Conservation (phyloP, 2,113 vertebrate species). For the Fukomys damarensis region DNA sequence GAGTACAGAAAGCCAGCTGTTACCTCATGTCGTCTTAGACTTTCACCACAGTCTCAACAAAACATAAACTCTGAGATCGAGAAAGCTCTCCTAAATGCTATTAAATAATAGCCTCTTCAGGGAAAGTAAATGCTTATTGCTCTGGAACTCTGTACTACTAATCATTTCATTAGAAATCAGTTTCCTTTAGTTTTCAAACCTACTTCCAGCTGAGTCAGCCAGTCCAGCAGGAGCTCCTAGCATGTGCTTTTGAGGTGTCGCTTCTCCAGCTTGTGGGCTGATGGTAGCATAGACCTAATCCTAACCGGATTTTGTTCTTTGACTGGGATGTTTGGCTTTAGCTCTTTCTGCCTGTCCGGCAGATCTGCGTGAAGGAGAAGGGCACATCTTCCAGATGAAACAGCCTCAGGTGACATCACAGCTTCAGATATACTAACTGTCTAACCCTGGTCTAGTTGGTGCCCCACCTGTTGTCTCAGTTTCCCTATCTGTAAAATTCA, state of each 20-base stretch:
- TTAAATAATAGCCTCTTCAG: not conserved
- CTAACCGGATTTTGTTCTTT: not conserved
- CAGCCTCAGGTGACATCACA: not conserved
- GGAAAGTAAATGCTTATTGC: not conserved
- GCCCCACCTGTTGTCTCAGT: not conserved
- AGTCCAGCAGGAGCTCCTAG: not conserved
- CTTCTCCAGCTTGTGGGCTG: not conserved
- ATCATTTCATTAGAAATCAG: not conserved
- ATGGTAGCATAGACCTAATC: not conserved
- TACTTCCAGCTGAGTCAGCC: not conserved
- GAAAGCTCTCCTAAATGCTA: not conserved
- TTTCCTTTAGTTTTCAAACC: not conserved
- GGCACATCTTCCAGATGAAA: not conserved
- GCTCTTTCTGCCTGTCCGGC: not conserved
- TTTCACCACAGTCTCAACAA: not conserved
- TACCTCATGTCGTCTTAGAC: not conserved
- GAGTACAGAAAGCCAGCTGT: not conserved
- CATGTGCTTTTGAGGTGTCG: not conserved
- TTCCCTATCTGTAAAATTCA: not conserved
- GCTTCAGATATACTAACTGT: not conserved
- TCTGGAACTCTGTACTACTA: not conserved
- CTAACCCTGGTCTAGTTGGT: not conserved
- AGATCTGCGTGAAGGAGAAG: not conserved
- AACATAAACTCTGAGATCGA: not conserved
- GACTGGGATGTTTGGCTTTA: slow-evolving; percentile 19